Conservation (phyloP, 2,888 invertebrate genomes). For the Ceramica pisi region DNA sequence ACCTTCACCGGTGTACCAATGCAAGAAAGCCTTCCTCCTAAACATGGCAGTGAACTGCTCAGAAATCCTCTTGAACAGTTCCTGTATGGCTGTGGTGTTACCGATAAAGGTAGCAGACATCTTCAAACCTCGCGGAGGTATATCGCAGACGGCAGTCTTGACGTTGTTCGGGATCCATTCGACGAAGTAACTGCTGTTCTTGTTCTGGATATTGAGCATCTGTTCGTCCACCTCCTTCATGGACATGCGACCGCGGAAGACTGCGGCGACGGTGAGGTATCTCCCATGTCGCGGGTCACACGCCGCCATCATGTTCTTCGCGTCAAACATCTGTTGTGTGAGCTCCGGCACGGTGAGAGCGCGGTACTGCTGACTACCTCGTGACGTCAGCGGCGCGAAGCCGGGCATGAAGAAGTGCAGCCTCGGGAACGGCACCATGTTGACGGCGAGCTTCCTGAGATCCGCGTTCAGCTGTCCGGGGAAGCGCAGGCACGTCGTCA, state of each 20-base stretch:
- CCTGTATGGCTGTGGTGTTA: slow-evolving; percentile 96
- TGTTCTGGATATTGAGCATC: slow-evolving; percentile 94
- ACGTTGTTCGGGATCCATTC: slow-evolving; percentile 96
- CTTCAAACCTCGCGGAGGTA: slow-evolving; percentile 93
- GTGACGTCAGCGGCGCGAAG: slow-evolving; percentile 93
- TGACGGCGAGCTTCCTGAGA: slow-evolving; percentile 89
- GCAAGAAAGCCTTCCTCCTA: slow-evolving; percentile 97
- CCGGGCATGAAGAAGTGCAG: slow-evolving; percentile 91
- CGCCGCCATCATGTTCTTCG: slow-evolving; percentile 99
- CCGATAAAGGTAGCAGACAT: slow-evolving; percentile 97
- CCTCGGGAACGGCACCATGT: slow-evolving; percentile 94
- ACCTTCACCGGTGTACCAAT: slow-evolving; percentile 99
- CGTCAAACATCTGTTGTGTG: slow-evolving; percentile 97
- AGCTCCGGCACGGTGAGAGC: slow-evolving; percentile 97
- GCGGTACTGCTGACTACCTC: slow-evolving; percentile 96
- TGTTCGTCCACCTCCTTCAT: slow-evolving; percentile 98
- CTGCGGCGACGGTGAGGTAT: slow-evolving; percentile 96
- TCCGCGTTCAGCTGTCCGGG: slow-evolving; percentile 93
- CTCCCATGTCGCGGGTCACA: slow-evolving; percentile 97
- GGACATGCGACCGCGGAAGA: slow-evolving; percentile 97
- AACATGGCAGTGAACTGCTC: slow-evolving; percentile 98
- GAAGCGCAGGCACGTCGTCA: slow-evolving; percentile 85
- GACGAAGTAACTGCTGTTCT: slow-evolving; percentile 94
- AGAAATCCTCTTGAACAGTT: slow-evolving; percentile 96
- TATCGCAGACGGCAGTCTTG: slow-evolving; percentile 95